Evolutionary conservation across 2,888 invertebrate species (phyloP), one percentile per base, ranked within the genome.

Genomic region (Margaritifera margaritifera): DNA sequence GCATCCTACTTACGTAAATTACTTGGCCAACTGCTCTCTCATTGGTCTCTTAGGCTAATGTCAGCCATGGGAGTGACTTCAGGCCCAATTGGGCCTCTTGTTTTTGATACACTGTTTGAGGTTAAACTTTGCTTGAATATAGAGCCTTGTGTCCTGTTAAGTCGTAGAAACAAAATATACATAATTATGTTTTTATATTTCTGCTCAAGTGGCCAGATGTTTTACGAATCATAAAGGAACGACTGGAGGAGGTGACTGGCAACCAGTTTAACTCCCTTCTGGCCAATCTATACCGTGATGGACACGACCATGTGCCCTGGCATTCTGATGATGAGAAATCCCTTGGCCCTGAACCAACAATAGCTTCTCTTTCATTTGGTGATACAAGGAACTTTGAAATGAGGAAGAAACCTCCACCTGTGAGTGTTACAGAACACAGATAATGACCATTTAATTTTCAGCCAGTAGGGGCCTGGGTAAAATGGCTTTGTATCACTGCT

Each of bases 231-330:
- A 71, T 90, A 20, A 87, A 86, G 71, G 73, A 86, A 6, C 75
- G 77, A 50, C 71, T 90, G 51, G 88, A 88, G 71, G 84, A 84
- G 64, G 81, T 83, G n/a, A 89, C 90, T 2, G 89, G 88, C n/a
- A 80, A 87, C 53, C 81, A 84, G 52, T 91, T 91, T 77, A 92
- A 91, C 80, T 91, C 91, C 20, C 87, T 91, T 66, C 86, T 91
- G 61, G 84, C 90, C 59, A 91, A 91, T 75, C 81, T 91, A 51
- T 91, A 91, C 77, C 84, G 91, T 42, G 88, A 90, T 79, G 90
- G 90, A 4, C 88, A 91, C 71, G 91, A 91, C 74, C 86, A 86
- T 74, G 88, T 91, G 24, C 87, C 87, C 53, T 91, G 91, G 91
- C 91, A 91, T 76, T 83, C 88, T 64, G 91, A 91, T 75, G 89